These are phyloP conservation scores for Smittia aterrima DNA, from an alignment of 2,888 invertebrate species.

Conservation along the genomic window DNA sequence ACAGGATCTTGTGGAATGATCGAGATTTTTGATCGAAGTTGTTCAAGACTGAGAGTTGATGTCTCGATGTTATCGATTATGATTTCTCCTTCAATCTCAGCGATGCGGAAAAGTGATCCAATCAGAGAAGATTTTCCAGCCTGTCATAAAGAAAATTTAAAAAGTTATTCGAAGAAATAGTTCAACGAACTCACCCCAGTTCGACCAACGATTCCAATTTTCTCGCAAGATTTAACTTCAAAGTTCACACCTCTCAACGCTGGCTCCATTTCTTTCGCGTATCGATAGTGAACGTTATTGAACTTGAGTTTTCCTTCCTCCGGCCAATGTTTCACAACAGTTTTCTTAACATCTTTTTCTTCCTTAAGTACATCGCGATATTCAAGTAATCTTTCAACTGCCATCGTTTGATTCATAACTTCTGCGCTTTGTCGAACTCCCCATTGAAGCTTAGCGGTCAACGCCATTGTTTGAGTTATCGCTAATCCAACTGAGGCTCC, in stretches of 20 bases:
- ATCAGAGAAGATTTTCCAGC: slow-evolving; percentile 74
- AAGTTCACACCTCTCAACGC: slow-evolving; percentile 71
- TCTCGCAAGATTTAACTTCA: slow-evolving; percentile 56
- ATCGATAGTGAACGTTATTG: slow-evolving; percentile 60
- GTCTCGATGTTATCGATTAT: slow-evolving; percentile 68
- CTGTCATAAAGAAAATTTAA: not conserved
- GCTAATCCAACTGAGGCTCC: slow-evolving; percentile 58
- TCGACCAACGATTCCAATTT: slow-evolving; percentile 62
- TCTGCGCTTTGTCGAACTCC: slow-evolving; percentile 74
- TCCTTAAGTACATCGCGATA: slow-evolving; percentile 62
- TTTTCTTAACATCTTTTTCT: slow-evolving; percentile 46
- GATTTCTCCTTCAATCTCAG: slow-evolving; percentile 65
- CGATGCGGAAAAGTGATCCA: slow-evolving; percentile 59
- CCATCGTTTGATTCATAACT: slow-evolving; percentile 64
- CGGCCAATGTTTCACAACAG: slow-evolving; percentile 54
- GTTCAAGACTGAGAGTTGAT: slow-evolving; percentile 59
- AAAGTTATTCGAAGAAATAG: not conserved
- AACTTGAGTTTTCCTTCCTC: slow-evolving; percentile 56
- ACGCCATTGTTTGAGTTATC: slow-evolving; percentile 56
- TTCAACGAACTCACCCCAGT: slow-evolving; percentile 60
- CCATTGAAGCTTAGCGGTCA: slow-evolving; percentile 63
- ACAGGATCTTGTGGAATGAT: slow-evolving; percentile 62
- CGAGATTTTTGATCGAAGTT: slow-evolving; percentile 61
- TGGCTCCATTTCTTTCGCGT: slow-evolving; percentile 76
- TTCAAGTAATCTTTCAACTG: slow-evolving; percentile 72